Base-by-base conservation (phyloP, 2,797 vertebrate species). In the Xenopus petersii region DNA sequence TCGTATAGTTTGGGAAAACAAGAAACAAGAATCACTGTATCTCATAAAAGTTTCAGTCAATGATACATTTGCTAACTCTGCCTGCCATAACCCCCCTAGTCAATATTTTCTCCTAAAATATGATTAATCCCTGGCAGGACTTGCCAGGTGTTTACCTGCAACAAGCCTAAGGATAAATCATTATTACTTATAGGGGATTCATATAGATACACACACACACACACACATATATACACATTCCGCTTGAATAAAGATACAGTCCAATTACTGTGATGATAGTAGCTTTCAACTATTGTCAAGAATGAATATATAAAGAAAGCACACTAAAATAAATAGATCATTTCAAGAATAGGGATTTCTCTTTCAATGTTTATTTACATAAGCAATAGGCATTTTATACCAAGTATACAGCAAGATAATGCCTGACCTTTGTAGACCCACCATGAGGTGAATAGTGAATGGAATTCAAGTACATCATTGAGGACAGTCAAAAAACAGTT, bases 401-500 rank as follows among this genome's bases (percentile, higher is more conserved):
- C 71, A 73, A 78, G 65, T 78, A 78, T 65, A 64, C 71, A 78
- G 60, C 60, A 73, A 72, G 60, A 68, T 73, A 71, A 67, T 72
- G 67, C 56, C 46, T 78, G 66, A 78, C 75, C 75, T 69, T 47
- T 73, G 49, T 36, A 13, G 75, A 64, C 75, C 70, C 17, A 64
- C 65, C 71, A 78, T 73, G 61, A 59, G 24, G 26, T 55, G 26
- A 68, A 59, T 64, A 69, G 15, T 58, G 16, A 58, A 68, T 60
- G 66, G 71, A 73, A 78, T 73, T 64, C 24, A 69, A 73, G 75
- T 63, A 69, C 36, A 78, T 15, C 71, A 60, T 70, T 51, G 75
- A 73, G 69, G 75, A 78, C 75, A 78, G 70, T 47, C 59, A 17
- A 24, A 67, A 68, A 62, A 77, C 49, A 73, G 51, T 67, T 77